Evolutionary conservation across 2,888 invertebrate species (phyloP).

Genomic region (Tanytarsus gracilentus): DNA sequence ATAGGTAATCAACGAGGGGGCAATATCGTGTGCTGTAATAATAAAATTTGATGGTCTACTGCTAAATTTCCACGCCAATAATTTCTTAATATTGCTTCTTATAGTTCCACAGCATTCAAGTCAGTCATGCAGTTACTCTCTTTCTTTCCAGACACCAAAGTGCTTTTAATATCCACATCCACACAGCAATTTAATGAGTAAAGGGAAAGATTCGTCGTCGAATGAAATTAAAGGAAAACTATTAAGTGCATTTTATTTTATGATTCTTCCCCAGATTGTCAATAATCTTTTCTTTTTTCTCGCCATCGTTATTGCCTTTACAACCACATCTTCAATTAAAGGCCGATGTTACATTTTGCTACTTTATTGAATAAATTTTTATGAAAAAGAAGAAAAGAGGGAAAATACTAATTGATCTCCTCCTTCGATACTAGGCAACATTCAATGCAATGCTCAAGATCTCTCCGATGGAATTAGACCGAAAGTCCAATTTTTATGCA

Average conservation of each 20-base stretch:
- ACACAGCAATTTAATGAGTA: slow-evolving; percentile 9
- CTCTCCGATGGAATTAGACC: neutral
- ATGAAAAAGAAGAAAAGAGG: too few species aligned
- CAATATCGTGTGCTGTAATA: slow-evolving; percentile 13
- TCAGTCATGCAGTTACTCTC: neutral
- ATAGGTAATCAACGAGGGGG: neutral
- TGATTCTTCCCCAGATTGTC: slow-evolving; percentile 23
- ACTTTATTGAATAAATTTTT: too few species aligned
- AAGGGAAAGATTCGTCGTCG: neutral
- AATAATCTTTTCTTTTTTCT: slow-evolving; percentile 19
- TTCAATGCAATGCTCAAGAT: neutral
- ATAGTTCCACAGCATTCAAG: neutral
- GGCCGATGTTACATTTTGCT: too few species aligned
- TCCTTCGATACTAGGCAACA: too few species aligned
- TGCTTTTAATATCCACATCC: slow-evolving; percentile 3
- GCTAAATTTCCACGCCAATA: slow-evolving; percentile 23
- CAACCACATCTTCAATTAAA: too few species aligned
- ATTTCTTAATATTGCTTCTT: slow-evolving; percentile 10
- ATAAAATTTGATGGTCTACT: slow-evolving; percentile 23
- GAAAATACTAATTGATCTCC: too few species aligned
- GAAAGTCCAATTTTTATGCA: slow-evolving; percentile 2
- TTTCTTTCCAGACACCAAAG: neutral
- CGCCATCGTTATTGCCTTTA: too few species aligned
- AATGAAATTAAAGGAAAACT: slow-evolving; percentile 28
- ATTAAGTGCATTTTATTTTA: slow-evolving; percentile 29